Conservation (phyloP, 2,888 invertebrate genomes). For the Argyresthia albistria region DNA sequence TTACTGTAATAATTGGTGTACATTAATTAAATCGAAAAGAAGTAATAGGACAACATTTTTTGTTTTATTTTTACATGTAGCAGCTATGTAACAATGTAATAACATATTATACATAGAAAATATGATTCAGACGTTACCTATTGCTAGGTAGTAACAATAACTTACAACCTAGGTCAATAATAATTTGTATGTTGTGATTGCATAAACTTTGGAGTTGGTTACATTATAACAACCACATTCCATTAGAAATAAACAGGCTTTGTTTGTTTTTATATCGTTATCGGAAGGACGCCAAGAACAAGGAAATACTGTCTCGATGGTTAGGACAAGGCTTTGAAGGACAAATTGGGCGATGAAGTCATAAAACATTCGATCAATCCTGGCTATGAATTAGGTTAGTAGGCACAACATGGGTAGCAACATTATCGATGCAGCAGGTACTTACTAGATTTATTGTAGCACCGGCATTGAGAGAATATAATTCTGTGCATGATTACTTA, state of each 20-base stretch:
- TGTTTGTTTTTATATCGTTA: neutral
- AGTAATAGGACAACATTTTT: too few species aligned
- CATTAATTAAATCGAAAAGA: too few species aligned
- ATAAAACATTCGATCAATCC: conserved; percentile 11
- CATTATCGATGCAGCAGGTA: conserved; percentile 11
- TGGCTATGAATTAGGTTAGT: conserved; percentile 1
- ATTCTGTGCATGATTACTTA: conserved; percentile 49
- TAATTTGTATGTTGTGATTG: conserved; percentile 9
- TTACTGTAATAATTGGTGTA: too few species aligned
- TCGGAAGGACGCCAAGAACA: too few species aligned
- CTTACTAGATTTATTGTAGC: conserved; percentile 56
- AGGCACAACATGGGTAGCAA: neutral
- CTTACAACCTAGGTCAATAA: too few species aligned
- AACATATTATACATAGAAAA: neutral
- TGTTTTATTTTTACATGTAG: too few species aligned
- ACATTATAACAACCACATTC: conserved; percentile 10
- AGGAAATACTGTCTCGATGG: too few species aligned
- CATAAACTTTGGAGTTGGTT: conserved; percentile 20
- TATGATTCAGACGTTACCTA: too few species aligned
- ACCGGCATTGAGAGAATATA: conserved; percentile 47
- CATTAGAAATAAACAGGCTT: too few species aligned
- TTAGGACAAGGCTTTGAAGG: too few species aligned
- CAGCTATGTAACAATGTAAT: too few species aligned
- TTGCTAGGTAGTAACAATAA: too few species aligned
- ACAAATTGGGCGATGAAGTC: conserved; percentile 24